Base-by-base conservation (phyloP, 2,113 vertebrate species). In the Bufo gargarizans region DNA sequence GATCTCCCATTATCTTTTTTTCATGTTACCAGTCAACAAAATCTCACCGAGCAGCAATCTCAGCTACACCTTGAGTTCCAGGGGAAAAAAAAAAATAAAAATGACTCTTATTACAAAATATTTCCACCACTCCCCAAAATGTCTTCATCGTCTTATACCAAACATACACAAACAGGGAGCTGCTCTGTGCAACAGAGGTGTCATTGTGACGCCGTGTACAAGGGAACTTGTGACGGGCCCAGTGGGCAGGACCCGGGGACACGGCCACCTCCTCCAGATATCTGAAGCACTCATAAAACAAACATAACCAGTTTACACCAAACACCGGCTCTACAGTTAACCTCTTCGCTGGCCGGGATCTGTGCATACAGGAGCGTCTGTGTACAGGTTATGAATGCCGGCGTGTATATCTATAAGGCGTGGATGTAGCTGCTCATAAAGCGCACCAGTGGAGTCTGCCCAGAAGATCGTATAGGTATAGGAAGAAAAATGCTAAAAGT, bases 241-340 rank as follows among this genome's bases (percentile, higher is more conserved):
- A 76, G 72, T 22, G 56, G 84, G 69, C 77, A 71, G 63, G 53
- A 65, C 67, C 67, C 69, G n/a, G 71, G 33, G 55, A 83, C 56
- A 56, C 69, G n/a, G 77, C 71, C 87, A 65, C 80, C 80, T 77
- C 87, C 81, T 77, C 58, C 72, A 78, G 78, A 84, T 89, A 84
- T 12, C 72, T 58, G 47, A 78, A 89, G 82, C 50, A 84, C 81
- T 88, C 59, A 19, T 74, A 89, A 84, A 89, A 77, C 87, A 89
- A 89, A 89, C 61, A 89, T 12, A 89, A 77, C 81, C 81, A 84
- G 87, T 89, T 89, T 89, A 89, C 81, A 89, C 81, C 71, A 89
- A 84, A 89, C 56, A 77, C 67, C 58, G 16, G 49, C 58, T 49
- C 33, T 63, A 45, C 47, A 13, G 53, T 83, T 82, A 88, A 88